A percentile compares a stretch with the other conserved stretches of the same genome.
Evolutionary conservation across 2,888 invertebrate species (phyloP).

Genomic region (Lasioglossum vierecki): DNA sequence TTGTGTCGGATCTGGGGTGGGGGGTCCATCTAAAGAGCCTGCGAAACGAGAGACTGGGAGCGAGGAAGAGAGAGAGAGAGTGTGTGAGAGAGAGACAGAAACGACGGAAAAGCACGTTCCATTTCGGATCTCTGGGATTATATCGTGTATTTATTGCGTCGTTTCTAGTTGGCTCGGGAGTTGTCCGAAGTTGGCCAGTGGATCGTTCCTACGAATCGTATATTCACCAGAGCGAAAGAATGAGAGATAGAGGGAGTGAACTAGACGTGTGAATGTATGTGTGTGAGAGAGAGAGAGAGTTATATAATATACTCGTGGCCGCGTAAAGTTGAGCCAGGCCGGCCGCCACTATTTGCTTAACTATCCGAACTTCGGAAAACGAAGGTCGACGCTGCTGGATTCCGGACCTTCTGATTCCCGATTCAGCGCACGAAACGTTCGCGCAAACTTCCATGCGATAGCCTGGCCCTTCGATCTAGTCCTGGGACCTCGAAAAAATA

Average conservation of each 20-base stretch:
- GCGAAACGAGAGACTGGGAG: conserved; percentile 17
- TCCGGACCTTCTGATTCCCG: not conserved
- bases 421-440: not conserved
- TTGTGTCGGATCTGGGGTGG: conserved; percentile 28
- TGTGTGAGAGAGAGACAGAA: not conserved
- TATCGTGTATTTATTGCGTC: conserved; percentile 43
- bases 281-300: not conserved
- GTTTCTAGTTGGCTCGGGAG: not conserved
- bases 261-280: no score
- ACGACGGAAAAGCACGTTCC: conserved; percentile 26
- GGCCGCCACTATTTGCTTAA: not conserved
- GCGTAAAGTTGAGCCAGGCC: not conserved
- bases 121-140: conserved; percentile 32
- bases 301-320: not conserved
- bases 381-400: conserved; percentile 21
- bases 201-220: conserved; percentile 23
- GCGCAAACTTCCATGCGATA: not conserved
- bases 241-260: not conserved
- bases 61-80: not conserved
- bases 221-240: conserved; percentile 8
- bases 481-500: not conserved
- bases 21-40: conserved; percentile 37
- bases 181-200: conserved; percentile 18
- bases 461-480: not conserved
- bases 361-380: conserved; percentile 9